Percentiles rank a stretch among this genome's conserved stretches.
Conservation (phyloP, 2,113 vertebrate species). For the Tapirus terrestris region DNA sequence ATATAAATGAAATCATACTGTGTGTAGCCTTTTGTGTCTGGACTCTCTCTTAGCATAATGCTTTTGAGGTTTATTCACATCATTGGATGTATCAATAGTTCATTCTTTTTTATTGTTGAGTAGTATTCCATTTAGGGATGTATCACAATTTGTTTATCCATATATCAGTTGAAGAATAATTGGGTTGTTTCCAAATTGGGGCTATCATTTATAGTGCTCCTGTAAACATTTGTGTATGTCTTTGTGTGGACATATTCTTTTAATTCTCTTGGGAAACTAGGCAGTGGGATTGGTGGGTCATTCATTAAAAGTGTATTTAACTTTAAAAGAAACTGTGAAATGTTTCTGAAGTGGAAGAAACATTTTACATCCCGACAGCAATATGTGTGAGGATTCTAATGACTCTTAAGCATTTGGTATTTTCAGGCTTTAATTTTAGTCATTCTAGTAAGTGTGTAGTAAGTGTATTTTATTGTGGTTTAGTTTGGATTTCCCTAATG, state of each 20-base stretch:
- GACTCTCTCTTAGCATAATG: neutral
- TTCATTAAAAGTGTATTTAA: neutral
- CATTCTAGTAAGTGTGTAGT: neutral
- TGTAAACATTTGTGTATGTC: neutral
- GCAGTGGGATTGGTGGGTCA: neutral
- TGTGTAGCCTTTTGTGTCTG: neutral
- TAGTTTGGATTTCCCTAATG: neutral
- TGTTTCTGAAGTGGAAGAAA: neutral
- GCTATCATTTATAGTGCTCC: too few relatives aligned
- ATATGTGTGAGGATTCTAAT: neutral
- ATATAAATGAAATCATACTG: neutral
- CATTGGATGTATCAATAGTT: neutral
- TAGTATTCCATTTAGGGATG: neutral
- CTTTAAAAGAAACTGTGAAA: neutral
- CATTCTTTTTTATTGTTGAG: neutral
- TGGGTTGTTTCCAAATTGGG: too few relatives aligned
- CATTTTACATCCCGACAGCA: neutral
- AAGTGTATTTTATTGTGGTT: neutral
- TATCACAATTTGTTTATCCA: too few relatives aligned
- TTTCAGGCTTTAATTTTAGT: slow-evolving; percentile 25
- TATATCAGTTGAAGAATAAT: too few relatives aligned
- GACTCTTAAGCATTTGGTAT: neutral
- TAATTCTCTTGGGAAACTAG: neutral
- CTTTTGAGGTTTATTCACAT: neutral
- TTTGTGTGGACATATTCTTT: neutral